Conservation (phyloP, 2,797 vertebrate species). For the Agapornis canus region DNA sequence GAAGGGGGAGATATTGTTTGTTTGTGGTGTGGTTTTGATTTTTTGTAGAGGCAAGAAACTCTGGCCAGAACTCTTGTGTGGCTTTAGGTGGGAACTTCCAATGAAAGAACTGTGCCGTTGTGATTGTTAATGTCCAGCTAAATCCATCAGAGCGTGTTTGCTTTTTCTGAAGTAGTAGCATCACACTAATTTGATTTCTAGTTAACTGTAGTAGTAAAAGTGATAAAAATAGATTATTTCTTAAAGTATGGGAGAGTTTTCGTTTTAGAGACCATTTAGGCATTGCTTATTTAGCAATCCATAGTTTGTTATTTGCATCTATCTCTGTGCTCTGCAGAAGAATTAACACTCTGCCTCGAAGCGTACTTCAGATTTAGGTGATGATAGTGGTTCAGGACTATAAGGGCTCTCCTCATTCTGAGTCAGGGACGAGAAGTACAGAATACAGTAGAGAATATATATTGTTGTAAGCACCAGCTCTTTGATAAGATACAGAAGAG, state of each 20-base stretch:
- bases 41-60: neutral
- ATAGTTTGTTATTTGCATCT: neutral
- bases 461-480: neutral
- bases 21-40: neutral
- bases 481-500: neutral
- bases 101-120: neutral
- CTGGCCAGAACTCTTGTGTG: neutral
- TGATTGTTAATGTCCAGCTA: neutral
- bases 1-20: neutral
- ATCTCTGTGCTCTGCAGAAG: neutral
- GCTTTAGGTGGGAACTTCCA: neutral
- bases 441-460: neutral
- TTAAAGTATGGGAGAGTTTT: neutral
- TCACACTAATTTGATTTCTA: neutral
- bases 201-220: neutral
- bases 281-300: neutral
- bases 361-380: neutral
- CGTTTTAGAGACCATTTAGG: constrained; percentile 14
- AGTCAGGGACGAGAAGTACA: neutral
- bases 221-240: constrained; percentile 12
- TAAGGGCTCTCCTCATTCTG: neutral
- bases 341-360: neutral
- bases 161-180: neutral
- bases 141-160: neutral
- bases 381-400: neutral